A percentile compares a stretch with the other conserved stretches of the same genome.
Evolutionary conservation across 2,797 vertebrate species (phyloP).

Genomic region (Sebastolobus alascanus): DNA sequence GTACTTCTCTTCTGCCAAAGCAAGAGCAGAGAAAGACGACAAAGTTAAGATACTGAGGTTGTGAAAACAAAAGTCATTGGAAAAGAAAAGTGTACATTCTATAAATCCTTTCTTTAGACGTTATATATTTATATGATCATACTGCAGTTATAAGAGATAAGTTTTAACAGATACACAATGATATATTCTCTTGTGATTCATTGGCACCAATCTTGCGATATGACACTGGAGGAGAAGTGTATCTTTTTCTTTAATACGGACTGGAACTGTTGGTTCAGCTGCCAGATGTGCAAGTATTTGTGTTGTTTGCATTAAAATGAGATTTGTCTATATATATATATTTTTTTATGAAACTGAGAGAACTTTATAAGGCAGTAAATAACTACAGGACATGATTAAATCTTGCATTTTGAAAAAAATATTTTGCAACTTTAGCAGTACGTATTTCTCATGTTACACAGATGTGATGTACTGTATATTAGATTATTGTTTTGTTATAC

Average conservation of each 20-base stretch:
- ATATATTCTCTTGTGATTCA: constrained; percentile 8
- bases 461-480: not conserved
- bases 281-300: constrained; percentile 38
- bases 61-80: constrained; percentile 13
- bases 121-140: not conserved
- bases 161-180: not conserved
- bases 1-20: constrained; percentile 94
- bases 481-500: constrained; percentile 7
- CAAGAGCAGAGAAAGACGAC: constrained; percentile 46
- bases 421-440: not conserved
- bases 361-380: constrained; percentile 31
- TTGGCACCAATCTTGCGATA: not conserved
- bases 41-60: constrained; percentile 19
- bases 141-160: not conserved
- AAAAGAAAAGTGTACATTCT: constrained; percentile 10
- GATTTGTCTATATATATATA: constrained; percentile 30
- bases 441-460: not conserved
- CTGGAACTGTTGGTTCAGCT: constrained; percentile 20
- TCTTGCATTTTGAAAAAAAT: constrained; percentile 2
- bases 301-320: constrained; percentile 38
- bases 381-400: constrained; percentile 6
- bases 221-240: constrained; percentile 10
- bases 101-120: not conserved
- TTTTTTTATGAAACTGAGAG: constrained; percentile 40
- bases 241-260: constrained; percentile 19